Conservation (phyloP, 2,113 vertebrate species). For the Plecotus auritus region DNA sequence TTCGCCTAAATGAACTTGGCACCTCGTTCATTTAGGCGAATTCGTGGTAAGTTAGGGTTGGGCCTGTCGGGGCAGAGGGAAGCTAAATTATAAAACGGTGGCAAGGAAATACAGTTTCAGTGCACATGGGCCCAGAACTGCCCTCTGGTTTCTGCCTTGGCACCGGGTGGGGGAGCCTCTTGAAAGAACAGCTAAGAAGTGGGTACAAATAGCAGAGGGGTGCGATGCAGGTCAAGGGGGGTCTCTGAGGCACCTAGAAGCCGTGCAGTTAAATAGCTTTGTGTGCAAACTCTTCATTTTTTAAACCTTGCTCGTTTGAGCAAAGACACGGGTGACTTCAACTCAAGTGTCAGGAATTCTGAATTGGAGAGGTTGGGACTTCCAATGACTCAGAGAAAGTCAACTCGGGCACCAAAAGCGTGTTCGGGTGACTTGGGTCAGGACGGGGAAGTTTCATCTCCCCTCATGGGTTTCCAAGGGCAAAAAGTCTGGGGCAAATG, state of each 20-base stretch:
- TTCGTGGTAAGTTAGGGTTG: neutral
- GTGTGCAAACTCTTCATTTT: neutral
- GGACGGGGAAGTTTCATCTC: neutral
- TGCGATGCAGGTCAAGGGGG: accelerated
- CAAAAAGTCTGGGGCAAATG: neutral
- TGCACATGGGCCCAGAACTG: neutral
- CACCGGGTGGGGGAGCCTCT: neutral
- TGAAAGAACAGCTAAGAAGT: neutral
- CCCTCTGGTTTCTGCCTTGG: too few species aligned
- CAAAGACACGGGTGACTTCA: neutral
- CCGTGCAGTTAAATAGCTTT: neutral
- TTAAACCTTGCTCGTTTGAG: neutral
- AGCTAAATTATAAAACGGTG: neutral
- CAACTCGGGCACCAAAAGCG: neutral
- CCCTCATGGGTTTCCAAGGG: neutral
- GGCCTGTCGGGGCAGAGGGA: neutral
- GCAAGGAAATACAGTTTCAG: neutral
- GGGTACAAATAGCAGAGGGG: neutral
- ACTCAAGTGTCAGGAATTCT: neutral
- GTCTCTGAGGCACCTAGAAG: neutral
- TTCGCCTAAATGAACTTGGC: too few species aligned
- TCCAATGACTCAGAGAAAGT: neutral
- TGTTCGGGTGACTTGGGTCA: neutral
- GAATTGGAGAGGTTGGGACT: neutral
- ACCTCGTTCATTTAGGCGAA: neutral